A percentile compares a stretch with the other conserved stretches of the same genome.
phyloP scores from a whole-genome alignment of 1,140 invertebrate genomes.

The Conopomorpha cramerella region DNA sequence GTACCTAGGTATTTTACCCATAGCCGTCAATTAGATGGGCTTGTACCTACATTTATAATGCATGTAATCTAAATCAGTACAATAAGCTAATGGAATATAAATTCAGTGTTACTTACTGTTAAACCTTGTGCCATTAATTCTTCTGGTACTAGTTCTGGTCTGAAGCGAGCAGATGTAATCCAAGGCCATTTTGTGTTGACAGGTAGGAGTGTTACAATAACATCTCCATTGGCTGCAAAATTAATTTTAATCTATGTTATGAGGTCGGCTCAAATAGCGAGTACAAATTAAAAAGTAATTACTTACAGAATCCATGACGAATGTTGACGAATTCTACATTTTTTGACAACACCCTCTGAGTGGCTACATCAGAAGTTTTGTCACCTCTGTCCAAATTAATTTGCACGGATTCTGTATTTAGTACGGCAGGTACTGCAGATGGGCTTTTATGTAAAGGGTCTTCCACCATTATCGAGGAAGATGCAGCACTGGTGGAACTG shows the following conservation, averaged over 20 bases:
- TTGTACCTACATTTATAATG: too few relatives aligned
- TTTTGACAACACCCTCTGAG: conserved; percentile 45
- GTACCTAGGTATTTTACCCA: too few relatives aligned
- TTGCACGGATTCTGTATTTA: conserved; percentile 45
- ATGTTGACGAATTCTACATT: conserved; percentile 61
- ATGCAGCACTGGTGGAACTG: conserved; percentile 6
- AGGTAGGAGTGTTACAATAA: conserved; percentile 88
- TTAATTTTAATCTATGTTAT: not conserved
- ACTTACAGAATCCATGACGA: conserved; percentile 63
- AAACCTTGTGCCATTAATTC: conserved; percentile 92
- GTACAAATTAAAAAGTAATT: conserved; percentile 25
- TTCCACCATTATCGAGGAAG: conserved; percentile 10
- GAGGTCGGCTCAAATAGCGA: too few relatives aligned
- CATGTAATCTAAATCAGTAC: too few relatives aligned
- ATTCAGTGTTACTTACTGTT: conserved; percentile 68
- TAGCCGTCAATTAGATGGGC: too few relatives aligned
- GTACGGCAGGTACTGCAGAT: conserved; percentile 26
- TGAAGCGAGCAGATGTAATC: conserved; percentile 88
- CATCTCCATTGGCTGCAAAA: conserved; percentile 84
- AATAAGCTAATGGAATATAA: not conserved
- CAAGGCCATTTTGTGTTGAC: conserved; percentile 89
- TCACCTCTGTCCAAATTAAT: conserved; percentile 41
- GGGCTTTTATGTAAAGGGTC: too few relatives aligned
- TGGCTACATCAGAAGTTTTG: conserved; percentile 26
- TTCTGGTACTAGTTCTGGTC: conserved; percentile 91